phyloP scores from a whole-genome alignment of 2,797 vertebrate species.

The Scolopax rusticola region DNA sequence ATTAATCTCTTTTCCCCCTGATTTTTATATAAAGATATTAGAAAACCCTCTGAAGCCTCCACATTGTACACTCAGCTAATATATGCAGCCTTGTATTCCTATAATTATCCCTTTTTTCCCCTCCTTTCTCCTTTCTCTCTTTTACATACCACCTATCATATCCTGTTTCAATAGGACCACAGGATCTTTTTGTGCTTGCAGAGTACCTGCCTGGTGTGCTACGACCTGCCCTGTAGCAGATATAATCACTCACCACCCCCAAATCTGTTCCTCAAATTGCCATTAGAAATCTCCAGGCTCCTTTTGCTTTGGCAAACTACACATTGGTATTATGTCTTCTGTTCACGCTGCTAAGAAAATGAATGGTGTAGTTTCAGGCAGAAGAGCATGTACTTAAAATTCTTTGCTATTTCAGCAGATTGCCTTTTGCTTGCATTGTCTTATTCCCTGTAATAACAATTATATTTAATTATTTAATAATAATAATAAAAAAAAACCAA shows the following conservation, averaged over 20 bases:
- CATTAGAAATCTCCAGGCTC: neutral
- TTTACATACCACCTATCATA: neutral
- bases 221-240: neutral
- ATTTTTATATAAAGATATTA: constrained; percentile 45
- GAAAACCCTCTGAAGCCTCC: constrained; percentile 24
- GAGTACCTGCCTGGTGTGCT: neutral
- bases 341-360: neutral
- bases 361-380: neutral
- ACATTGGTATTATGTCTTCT: fast-evolving
- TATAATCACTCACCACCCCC: neutral
- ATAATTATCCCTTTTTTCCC: neutral
- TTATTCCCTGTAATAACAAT: neutral
- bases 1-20: constrained; percentile 17
- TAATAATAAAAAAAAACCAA: neutral
- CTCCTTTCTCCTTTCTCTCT: neutral
- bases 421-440: neutral
- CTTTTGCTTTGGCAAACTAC: neutral
- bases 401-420: neutral
- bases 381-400: neutral
- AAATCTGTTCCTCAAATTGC: neutral
- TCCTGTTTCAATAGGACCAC: neutral
- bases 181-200: neutral
- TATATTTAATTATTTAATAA: neutral
- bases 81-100: constrained; percentile 17
- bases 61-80: neutral